Evolutionary conservation across 2,888 invertebrate genomes (phyloP), one percentile per base, ranked within the genome.

Genomic region (Tanypteryx hageni): DNA sequence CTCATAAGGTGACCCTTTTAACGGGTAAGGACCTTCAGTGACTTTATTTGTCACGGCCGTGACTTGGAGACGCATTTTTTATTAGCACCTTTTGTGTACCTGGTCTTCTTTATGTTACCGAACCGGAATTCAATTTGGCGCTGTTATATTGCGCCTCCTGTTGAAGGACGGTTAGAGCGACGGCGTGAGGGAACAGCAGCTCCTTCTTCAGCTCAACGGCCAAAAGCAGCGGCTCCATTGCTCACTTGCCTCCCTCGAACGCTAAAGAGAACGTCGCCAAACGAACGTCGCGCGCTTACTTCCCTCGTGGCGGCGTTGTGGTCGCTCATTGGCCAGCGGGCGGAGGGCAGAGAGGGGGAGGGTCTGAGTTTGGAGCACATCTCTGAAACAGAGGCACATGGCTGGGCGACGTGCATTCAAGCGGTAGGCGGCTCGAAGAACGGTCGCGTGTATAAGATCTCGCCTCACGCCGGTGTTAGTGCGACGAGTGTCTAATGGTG

Each of bases 131-230:
- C 27, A 76, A 76, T 76, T 76, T 76, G 76, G 76, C 76, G 76
- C 76, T 76, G 76, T 27, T n/a, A 76, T n/a, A 76, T 76, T 76
- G 76, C 76, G 76, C 76, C 76, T 27, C 22, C 4, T 27, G 76
- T 76, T 76, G 27, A 76, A 76, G 76, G 27, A 44, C 44, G 44
- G 44, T 3, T n/a, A 22, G 76, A 22, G 76, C 76, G 76, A 27
- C 76, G 76, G 76, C 76, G 76, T 76, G 76, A 76, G 76, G 76
- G 76, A 76, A 76, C 76, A 76, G 76, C 27, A 76, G 76, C 76
- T 76, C 76, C 76, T 76, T 22, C 27, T 76, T 27, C 18, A 27
- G 76, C 76, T 76, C 27, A 76, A 76, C 76, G 76, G 76, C 76
- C 76, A 27, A 76, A 76, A 22, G 7, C 76, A 22, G 76, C 27